Conservation (phyloP, 2,113 vertebrate species). For the Seriola dumerili region DNA sequence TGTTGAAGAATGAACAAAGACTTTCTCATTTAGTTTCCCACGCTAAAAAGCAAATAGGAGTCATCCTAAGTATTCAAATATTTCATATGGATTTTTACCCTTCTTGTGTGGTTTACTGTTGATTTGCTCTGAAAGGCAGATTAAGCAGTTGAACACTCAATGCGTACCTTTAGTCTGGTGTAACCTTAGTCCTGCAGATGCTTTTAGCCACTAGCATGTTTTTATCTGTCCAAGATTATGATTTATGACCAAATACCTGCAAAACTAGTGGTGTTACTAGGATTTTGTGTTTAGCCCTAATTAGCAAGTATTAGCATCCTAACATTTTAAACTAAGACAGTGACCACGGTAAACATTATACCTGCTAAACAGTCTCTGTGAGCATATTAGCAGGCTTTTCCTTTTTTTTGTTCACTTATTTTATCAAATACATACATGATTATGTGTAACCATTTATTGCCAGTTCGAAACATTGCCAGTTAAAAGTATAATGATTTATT, state of each 20-base stretch:
- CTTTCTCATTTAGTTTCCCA: conserved; percentile 21
- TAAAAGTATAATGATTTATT: too few species aligned
- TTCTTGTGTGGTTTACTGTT: not conserved
- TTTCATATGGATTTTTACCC: not conserved
- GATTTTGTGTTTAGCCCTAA: not conserved
- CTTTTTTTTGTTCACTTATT: too few species aligned
- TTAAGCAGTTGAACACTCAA: not conserved
- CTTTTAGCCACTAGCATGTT: not conserved
- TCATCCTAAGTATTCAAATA: conserved; percentile 2
- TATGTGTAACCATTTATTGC: too few species aligned
- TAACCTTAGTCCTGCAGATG: not conserved
- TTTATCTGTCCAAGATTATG: not conserved
- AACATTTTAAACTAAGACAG: too few species aligned
- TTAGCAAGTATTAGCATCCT: not conserved
- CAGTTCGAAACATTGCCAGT: too few species aligned
- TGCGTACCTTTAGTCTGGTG: not conserved
- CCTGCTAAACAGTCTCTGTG: too few species aligned
- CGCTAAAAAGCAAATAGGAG: conserved; percentile 15
- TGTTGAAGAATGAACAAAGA: conserved; percentile 18
- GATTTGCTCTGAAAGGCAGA: conserved; percentile 6
- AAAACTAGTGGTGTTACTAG: not conserved
- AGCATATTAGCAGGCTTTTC: too few species aligned
- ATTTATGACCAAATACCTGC: not conserved
- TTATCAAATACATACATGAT: too few species aligned
- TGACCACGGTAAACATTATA: too few species aligned